phyloP scores from a whole-genome alignment of 2,888 invertebrate genomes.

The Gibbula magus region DNA sequence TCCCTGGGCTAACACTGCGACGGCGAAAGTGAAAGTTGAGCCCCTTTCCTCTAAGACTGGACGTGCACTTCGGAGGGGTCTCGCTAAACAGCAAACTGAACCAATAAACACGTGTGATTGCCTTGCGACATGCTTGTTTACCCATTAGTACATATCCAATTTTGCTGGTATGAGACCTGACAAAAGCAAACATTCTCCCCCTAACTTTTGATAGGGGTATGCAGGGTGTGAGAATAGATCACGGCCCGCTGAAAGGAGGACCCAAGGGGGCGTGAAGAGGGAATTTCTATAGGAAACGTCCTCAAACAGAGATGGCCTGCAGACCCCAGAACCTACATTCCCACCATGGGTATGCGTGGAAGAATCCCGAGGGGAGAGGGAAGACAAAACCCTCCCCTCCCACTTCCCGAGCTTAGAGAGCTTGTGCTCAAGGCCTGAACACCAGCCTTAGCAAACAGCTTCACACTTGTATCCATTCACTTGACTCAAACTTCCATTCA shows the following conservation, averaged over 20 bases:
- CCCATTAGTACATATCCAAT: constrained; percentile 21
- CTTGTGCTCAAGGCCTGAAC: too few species aligned
- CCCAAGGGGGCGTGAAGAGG: constrained; percentile 13
- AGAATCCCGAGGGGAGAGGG: too few species aligned
- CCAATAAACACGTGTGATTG: constrained; percentile 22
- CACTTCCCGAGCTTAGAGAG: too few species aligned
- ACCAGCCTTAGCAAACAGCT: too few species aligned
- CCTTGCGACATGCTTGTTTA: constrained; percentile 23
- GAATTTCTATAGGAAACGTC: not conserved
- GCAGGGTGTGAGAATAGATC: not conserved
- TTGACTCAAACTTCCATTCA: too few species aligned
- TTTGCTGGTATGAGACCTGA: not conserved
- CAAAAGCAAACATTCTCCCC: constrained; percentile 13
- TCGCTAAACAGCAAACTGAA: not conserved
- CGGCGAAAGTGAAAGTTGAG: constrained; percentile 16
- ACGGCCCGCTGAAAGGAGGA: not conserved
- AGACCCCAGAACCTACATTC: not conserved
- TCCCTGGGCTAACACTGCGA: constrained; percentile 1
- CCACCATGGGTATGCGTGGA: not conserved
- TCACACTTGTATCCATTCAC: too few species aligned
- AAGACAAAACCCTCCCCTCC: too few species aligned
- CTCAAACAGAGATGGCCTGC: not conserved
- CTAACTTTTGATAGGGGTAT: constrained; percentile 11
- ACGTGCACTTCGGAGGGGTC: not conserved
- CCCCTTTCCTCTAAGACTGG: not conserved